These are phyloP conservation scores for Zeugodacus cucurbitae DNA, from an alignment of 1,140 invertebrate genomes.

Conservation along the genomic window DNA sequence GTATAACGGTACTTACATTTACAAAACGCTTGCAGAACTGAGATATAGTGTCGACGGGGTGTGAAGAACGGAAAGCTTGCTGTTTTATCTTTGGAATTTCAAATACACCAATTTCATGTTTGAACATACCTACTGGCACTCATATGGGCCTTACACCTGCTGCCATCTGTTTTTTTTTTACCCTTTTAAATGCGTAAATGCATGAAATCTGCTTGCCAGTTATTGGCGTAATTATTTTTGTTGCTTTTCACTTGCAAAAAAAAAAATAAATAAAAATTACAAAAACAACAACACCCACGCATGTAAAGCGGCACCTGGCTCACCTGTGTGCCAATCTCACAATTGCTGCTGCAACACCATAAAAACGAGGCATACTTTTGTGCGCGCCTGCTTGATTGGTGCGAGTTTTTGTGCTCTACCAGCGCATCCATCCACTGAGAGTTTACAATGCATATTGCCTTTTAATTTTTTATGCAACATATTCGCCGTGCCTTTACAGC, in stretches of 20 bases:
- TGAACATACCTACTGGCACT: background rate
- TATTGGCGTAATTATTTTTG: background rate
- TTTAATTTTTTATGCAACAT: background rate
- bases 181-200: slow-evolving; percentile 6
- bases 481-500: background rate
- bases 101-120: background rate
- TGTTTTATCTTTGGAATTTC: too few relatives aligned
- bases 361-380: slow-evolving; percentile 18
- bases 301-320: background rate
- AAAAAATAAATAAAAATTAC: background rate
- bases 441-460: slow-evolving; percentile 8
- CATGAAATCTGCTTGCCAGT: slow-evolving; percentile 8
- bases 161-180: background rate
- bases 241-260: background rate
- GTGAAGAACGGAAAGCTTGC: too few relatives aligned
- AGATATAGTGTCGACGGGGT: too few relatives aligned
- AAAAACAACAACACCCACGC: background rate
- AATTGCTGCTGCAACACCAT: background rate
- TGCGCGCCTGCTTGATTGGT: background rate
- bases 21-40: too few relatives aligned
- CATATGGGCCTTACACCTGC: background rate
- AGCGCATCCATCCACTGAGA: background rate
- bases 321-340: slow-evolving; percentile 5
- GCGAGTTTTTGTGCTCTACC: background rate
- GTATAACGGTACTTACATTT: too few relatives aligned